Base-by-base conservation (phyloP, 2,113 vertebrate genomes). In the Myiagra hebetior region DNA sequence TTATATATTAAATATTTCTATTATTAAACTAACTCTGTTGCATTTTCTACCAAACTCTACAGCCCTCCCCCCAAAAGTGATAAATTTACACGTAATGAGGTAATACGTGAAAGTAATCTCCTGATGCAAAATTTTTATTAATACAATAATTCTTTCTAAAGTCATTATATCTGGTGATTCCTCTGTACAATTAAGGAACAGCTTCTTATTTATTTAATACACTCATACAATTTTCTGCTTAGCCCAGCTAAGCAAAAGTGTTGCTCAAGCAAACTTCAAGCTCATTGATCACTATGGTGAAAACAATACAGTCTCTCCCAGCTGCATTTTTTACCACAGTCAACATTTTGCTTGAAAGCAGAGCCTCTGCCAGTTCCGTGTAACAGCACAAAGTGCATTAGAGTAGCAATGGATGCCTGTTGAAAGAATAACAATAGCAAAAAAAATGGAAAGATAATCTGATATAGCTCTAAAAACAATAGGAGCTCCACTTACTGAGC, bases 41-140 rank as follows among this genome's bases (percentile, higher is more conserved):
- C 81, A 30, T 94, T 76, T 88, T 73, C 35, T 84, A 46, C 35
- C 35, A 77, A 92, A 85, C 7, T 60, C 35, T 69, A 16, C 15
- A 77, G 7, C 17, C 6, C 9, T 68, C 11, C 12, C 15, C 21
- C 8, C 7, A 33, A 86, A 62, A 83, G 55, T 22, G 9, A 70
- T 73, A 95, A 69, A 86, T 96, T 94, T 74, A 52, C 14, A 23
- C 16, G 33, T 80, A 95, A 93, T 72, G 47, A 95, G 59, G 13
- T 65, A 93, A 92, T 44, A 63, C 3, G 31, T 83, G 82, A 85
- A 92, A 95, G 50, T 91, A 91, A 76, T 78, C 57, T 95, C 11
- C 68, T 72, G n/a, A 53, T 27, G 13, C 31, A 83, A 88, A 85
- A 55, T 55, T 73, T 93, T 96, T 89, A 96, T 97, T 94, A 90